Base-by-base conservation (phyloP, 2,888 invertebrate genomes). In the Drosophila leonis region DNA sequence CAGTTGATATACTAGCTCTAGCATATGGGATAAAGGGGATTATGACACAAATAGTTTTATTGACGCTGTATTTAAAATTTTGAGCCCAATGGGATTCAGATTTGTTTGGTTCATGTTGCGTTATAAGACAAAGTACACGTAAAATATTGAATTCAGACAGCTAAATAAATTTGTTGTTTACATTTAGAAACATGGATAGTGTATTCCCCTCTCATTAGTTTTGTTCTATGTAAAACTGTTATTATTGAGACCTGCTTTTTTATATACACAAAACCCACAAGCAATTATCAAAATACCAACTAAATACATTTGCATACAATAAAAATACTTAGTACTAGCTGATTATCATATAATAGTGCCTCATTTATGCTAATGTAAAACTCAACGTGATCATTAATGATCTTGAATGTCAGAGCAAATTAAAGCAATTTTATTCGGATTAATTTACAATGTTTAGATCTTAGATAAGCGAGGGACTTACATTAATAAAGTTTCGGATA, bases 231-330 rank as follows among this genome's bases (percentile, higher is more conserved):
- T 24, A 18, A 33, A 12, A 31, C 29, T 33, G 15, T 12, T 37
- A 62, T 48, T 37, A 44, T 29, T 15, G 31, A 31, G 12, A 44
- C 48, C n/a, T 46, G 24, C 31, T 33, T 71, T 2, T 18, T 46
- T 41, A 10, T 65, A 24, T 9, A 15, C 27, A 48, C 18, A 15
- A 46, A 24, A 10, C 48, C 69, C 54, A 48, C 20, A 18, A 46
- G 33, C 10, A 42, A 13, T 24, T 24, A 20, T 55, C 15, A 29
- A 72, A 72, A 24, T 12, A 46, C 46, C 54, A 54, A 33, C 33
- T 20, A 54, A 65, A 54, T 48, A 57, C 20, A 61, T 61, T 65
- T 39, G 48, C 61, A 61, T 44, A 65, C 24, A 56, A 68, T 56
- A 67, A 49, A 24, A 56, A 24, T 33, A 27, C 29, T 20, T 35